Conservation (phyloP, 2,113 vertebrate genomes). For the Serilophus lunatus region DNA sequence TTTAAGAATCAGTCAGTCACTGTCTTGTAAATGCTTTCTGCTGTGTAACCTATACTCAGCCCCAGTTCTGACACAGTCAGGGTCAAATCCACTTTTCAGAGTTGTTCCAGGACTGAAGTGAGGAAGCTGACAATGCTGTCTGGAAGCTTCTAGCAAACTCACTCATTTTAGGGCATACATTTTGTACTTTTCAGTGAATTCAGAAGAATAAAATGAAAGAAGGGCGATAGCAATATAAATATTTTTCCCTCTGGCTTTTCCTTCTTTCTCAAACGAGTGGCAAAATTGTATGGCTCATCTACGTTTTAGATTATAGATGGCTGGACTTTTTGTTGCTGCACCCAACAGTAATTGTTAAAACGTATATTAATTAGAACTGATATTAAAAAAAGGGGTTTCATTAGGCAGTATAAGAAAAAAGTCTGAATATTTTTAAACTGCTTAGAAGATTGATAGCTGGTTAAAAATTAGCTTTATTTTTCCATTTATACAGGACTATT, state of each 20-base stretch:
- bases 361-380: neutral
- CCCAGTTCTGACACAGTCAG: neutral
- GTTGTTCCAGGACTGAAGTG: neutral
- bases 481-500: neutral
- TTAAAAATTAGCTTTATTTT: neutral
- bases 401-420: neutral
- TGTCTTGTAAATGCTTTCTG: neutral
- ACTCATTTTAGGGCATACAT: neutral
- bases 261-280: neutral
- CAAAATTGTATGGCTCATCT: neutral
- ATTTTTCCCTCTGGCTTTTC: neutral
- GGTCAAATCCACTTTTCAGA: neutral
- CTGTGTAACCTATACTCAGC: neutral
- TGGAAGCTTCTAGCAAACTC: neutral
- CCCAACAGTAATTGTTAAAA: neutral
- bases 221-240: neutral
- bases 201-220: neutral
- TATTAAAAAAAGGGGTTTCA: conserved; percentile 3
- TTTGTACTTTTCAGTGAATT: neutral
- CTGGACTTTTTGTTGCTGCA: neutral
- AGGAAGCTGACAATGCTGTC: neutral
- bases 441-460: neutral
- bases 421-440: neutral
- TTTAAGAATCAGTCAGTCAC: neutral
- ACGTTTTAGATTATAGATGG: neutral